Conservation (phyloP, 2,113 vertebrate species). For the Naja naja region DNA sequence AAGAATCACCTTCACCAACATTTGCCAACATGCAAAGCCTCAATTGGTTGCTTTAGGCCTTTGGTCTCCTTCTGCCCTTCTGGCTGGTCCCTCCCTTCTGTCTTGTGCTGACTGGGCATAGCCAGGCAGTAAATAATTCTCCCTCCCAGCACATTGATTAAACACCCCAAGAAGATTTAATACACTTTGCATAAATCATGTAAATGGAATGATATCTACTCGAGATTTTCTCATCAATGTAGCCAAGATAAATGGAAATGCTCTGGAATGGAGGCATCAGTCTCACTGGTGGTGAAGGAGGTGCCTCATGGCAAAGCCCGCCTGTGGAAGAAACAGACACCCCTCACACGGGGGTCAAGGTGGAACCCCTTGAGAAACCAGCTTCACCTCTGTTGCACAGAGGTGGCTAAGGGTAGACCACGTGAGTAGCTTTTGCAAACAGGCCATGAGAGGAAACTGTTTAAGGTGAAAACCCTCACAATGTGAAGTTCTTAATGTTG, state of each 20-base stretch:
- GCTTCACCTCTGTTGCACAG: background rate
- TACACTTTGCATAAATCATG: background rate
- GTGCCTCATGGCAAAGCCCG: background rate
- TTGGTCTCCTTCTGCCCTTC: background rate
- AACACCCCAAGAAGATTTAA: conserved; percentile 9
- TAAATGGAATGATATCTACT: background rate
- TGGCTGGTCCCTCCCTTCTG: background rate
- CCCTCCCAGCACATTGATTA: background rate
- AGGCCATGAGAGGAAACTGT: background rate
- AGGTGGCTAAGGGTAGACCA: background rate
- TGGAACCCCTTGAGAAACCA: background rate
- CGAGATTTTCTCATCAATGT: background rate
- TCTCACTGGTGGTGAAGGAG: background rate
- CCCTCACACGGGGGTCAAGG: background rate
- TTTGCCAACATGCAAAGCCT: background rate
- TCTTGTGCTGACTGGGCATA: background rate
- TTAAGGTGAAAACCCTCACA: background rate
- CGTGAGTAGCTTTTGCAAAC: background rate
- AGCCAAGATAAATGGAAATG: background rate
- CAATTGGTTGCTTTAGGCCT: background rate
- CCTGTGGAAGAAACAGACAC: background rate
- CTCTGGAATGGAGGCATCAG: background rate
- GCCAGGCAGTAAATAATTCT: conserved; percentile 3
- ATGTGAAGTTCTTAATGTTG: background rate
- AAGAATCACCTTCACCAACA: background rate